A percentile compares a stretch with the other conserved stretches of the same genome.
Evolutionary conservation across 2,113 vertebrate species (phyloP).

Genomic region (Zonotrichia leucophrys): DNA sequence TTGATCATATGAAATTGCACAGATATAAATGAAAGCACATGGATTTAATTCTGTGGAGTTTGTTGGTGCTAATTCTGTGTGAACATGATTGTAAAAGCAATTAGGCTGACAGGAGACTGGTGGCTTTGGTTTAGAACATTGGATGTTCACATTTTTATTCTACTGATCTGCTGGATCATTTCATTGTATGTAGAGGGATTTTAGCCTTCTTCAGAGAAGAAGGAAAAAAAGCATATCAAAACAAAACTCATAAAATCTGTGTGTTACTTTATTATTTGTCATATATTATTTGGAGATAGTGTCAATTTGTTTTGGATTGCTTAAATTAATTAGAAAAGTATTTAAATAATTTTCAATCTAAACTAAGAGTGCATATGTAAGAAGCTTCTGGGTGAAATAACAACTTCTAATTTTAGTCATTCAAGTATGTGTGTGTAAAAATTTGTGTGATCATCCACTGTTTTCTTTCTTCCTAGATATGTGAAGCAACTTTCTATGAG

Average conservation of each 20-base stretch:
- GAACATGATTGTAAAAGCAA: background rate
- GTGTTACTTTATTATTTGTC: background rate
- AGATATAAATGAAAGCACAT: background rate
- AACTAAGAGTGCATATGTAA: background rate
- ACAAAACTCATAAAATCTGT: background rate
- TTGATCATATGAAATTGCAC: background rate
- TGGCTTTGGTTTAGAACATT: background rate
- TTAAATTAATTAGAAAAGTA: background rate
- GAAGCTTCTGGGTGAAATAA: background rate
- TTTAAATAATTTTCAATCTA: background rate
- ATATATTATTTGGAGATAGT: background rate
- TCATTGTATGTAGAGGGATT: background rate
- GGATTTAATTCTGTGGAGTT: background rate
- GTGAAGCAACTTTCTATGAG: background rate
- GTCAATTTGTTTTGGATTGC: background rate
- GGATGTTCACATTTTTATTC: background rate
- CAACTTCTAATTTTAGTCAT: background rate
- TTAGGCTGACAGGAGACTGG: fast-evolving
- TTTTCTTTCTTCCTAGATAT: background rate
- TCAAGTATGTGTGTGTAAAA: background rate
- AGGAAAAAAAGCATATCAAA: background rate
- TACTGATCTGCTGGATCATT: background rate
- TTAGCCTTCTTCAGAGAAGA: background rate
- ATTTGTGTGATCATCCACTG: background rate
- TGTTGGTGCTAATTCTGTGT: background rate